Conservation (phyloP, 2,113 vertebrate genomes). For the Atherinomorus stipes region DNA sequence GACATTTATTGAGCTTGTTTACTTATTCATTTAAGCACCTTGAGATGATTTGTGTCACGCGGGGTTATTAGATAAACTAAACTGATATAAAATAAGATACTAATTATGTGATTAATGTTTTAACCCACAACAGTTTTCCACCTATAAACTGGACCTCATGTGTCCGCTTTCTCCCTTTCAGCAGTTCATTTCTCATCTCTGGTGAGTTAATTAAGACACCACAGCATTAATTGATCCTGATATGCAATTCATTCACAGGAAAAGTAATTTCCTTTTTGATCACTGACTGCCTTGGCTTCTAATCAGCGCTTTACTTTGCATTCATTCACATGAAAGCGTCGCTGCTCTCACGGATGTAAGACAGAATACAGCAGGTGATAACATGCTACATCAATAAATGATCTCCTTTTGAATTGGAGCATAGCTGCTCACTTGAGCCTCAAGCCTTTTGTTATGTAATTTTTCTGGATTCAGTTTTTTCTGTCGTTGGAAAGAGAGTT, state of each 20-base stretch:
- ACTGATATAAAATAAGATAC: neutral
- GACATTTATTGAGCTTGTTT: neutral
- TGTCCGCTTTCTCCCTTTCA: conserved; percentile 11
- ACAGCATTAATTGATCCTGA: conserved; percentile 73
- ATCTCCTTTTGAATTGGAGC: conserved; percentile 7
- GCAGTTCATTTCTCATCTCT: conserved; percentile 48
- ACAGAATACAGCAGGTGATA: conserved; percentile 40
- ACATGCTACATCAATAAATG: conserved; percentile 42
- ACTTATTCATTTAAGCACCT: neutral
- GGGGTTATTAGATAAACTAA: neutral
- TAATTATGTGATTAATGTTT: neutral
- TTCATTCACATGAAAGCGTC: conserved; percentile 47
- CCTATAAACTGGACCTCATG: neutral
- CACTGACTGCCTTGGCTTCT: conserved; percentile 58
- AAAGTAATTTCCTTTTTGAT: conserved; percentile 72
- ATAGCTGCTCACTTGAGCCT: neutral
- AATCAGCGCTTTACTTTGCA: conserved; percentile 65
- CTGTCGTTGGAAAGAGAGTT: neutral
- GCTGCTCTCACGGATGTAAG: conserved; percentile 11
- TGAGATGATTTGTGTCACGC: neutral
- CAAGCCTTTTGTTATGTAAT: neutral
- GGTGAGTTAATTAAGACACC: conserved; percentile 64
- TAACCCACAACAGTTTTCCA: conserved; percentile 12
- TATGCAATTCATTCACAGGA: conserved; percentile 71
- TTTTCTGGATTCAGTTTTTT: neutral